These are phyloP conservation scores for Drosophila santomea DNA, from an alignment of 1,140 invertebrate species.

Conservation along the genomic window DNA sequence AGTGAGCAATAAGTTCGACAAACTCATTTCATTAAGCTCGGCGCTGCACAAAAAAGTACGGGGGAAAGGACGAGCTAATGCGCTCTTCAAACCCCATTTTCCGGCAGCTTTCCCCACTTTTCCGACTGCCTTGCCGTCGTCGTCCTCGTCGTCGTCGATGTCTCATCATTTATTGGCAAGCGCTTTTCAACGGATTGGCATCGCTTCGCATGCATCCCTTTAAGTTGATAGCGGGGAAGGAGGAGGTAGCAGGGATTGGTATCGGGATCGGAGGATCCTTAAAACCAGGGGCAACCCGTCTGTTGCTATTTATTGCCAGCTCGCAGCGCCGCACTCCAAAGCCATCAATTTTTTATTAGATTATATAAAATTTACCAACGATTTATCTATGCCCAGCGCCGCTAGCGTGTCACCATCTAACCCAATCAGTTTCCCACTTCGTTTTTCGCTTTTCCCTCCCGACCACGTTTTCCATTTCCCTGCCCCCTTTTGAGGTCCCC, in stretches of 20 bases:
- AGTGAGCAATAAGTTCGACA: constrained; percentile 78
- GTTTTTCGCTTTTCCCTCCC: not conserved
- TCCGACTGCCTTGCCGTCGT: not conserved
- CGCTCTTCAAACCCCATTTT: constrained; percentile 31
- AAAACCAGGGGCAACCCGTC: constrained; percentile 38
- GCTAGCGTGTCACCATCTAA: constrained; percentile 40
- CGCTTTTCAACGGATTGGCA: constrained; percentile 80
- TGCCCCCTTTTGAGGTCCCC: not conserved
- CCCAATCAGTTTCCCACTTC: not conserved
- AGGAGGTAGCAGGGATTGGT: not conserved
- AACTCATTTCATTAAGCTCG: constrained; percentile 81
- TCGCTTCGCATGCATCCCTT: constrained; percentile 52
- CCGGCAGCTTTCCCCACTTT: constrained; percentile 28
- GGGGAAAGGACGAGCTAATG: constrained; percentile 63
- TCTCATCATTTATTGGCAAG: constrained; percentile 81
- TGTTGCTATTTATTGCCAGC: constrained; percentile 76
- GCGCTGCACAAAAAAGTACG: constrained; percentile 60
- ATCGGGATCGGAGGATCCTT: constrained; percentile 5
- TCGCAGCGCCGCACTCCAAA: constrained; percentile 67
- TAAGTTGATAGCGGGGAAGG: constrained; percentile 41
- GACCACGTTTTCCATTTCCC: not conserved
- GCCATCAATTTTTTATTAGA: constrained; percentile 83
- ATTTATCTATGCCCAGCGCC: constrained; percentile 75
- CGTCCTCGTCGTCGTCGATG: constrained; percentile 52
- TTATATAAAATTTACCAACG: constrained; percentile 82